Evolutionary conservation across 2,888 invertebrate species (phyloP).

Genomic region (Tetragonisca angustula): DNA sequence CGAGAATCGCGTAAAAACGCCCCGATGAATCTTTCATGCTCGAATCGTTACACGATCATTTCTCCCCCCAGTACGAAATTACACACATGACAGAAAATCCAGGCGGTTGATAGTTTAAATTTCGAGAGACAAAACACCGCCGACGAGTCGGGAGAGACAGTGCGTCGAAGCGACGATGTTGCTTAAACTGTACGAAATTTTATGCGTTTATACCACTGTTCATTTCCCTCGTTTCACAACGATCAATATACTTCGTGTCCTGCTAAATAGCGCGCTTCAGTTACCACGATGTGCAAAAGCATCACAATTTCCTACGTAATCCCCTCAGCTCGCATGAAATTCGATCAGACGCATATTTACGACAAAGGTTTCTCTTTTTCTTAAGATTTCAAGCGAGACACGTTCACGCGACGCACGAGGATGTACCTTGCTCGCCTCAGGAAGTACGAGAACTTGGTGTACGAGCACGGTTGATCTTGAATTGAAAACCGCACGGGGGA

Average conservation of each 20-base stretch:
- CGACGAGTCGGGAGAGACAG: background rate
- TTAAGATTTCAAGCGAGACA: background rate
- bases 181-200: background rate
- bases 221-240: background rate
- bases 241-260: background rate
- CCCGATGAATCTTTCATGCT: slow-evolving; percentile 3
- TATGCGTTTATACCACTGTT: background rate
- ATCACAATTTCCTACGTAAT: background rate
- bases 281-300: background rate
- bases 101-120: background rate
- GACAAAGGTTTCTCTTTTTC: too few relatives aligned
- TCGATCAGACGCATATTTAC: too few relatives aligned
- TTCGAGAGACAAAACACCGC: background rate
- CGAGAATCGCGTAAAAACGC: slow-evolving; percentile 23
- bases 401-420: background rate
- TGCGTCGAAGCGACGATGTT: background rate
- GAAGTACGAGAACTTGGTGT: background rate
- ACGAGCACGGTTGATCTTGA: slow-evolving; percentile 27
- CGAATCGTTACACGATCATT: background rate
- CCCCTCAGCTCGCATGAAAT: too few relatives aligned
- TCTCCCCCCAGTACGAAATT: background rate
- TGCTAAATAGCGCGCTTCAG: background rate
- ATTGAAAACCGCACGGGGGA: slow-evolving; percentile 18
- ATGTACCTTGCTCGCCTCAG: slow-evolving; percentile 11
- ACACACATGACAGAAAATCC: background rate